Evolutionary conservation across 2,113 vertebrate species (phyloP), one percentile per base, ranked within the genome.

Genomic region (Butorides virescens): DNA sequence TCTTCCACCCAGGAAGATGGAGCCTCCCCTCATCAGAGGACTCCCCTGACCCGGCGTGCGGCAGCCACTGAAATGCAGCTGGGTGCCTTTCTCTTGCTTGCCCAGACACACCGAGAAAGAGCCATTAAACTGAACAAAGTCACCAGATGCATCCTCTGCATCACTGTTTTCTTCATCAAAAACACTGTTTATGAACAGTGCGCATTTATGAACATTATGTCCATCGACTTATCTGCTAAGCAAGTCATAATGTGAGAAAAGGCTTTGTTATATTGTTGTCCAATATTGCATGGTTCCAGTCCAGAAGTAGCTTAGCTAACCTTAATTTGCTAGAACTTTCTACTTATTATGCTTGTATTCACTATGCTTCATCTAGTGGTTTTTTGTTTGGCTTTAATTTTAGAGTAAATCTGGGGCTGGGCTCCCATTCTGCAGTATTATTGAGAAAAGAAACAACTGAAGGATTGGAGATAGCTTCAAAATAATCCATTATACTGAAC

Each of bases 31-130:
- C 34, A 29, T 13, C 25, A 63, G 42, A 59, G 6, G 26, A 53
- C 25, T 87, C 23, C 52, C 32, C 4, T n/a, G 12, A 52, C 10
- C 17, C 1, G 0, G 9, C 2, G 1, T 25, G 36, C 23, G 73
- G 49, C 52, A 42, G 11, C 6, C 42, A 67, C 11, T 10, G 22
- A 87, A 85, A 78, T 0, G 8, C 7, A 46, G 37, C 5, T 2
- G 0, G 3, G 20, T 47, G 32, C 22, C n/a, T 26, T 37, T 63
- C 62, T 83, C 42, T 47, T 12, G 7, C 26, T 37, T 67, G 70
- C n/a, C 25, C 46, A 70, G 55, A 52, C 15, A 22, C 9, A 17
- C 19, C 58, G 21, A 58, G 86, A 68, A 59, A 32, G 32, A 85
- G 67, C 22, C 29, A 34, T 8, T 26, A 53, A 72, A 58, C 27